Percentiles rank a stretch among this genome's conserved stretches.
Conservation (phyloP, 2,113 vertebrate species). For the Catharus minimus region DNA sequence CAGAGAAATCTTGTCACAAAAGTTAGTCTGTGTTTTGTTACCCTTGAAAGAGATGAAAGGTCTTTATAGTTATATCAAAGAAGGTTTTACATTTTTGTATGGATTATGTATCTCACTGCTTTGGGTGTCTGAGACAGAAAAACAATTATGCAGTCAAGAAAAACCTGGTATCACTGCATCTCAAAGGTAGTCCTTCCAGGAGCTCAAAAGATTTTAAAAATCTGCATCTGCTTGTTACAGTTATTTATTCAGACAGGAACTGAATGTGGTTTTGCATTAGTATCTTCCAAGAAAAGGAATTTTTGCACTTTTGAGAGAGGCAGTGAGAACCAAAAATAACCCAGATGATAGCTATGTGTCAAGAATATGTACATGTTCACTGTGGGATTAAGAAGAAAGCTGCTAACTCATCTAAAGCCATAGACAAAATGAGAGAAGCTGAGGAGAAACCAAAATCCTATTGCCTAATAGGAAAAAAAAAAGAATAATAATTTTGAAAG, state of each 20-base stretch:
- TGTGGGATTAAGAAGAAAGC: background rate
- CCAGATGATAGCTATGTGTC: background rate
- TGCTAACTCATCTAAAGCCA: background rate
- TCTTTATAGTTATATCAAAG: constrained; percentile 41
- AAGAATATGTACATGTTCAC: background rate
- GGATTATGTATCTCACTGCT: constrained; percentile 5
- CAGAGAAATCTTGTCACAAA: constrained; percentile 14
- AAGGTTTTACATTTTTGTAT: background rate
- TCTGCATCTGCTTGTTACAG: background rate
- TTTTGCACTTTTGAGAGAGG: background rate
- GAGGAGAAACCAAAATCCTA: background rate
- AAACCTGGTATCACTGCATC: background rate
- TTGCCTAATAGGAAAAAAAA: background rate
- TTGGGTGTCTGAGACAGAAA: background rate
- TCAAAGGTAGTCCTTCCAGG: constrained; percentile 3
- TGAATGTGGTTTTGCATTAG: background rate
- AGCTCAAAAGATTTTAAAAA: background rate
- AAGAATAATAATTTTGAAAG: background rate
- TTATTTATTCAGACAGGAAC: constrained; percentile 22
- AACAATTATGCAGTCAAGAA: constrained; percentile 23
- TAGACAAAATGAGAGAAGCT: background rate
- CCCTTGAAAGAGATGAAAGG: constrained; percentile 40
- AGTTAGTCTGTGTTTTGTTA: constrained; percentile 28
- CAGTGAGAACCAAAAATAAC: background rate
- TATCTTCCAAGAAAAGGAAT: background rate